Base-by-base conservation (phyloP, 1,140 invertebrate species). In the Pseudomyrmex sp. region DNA sequence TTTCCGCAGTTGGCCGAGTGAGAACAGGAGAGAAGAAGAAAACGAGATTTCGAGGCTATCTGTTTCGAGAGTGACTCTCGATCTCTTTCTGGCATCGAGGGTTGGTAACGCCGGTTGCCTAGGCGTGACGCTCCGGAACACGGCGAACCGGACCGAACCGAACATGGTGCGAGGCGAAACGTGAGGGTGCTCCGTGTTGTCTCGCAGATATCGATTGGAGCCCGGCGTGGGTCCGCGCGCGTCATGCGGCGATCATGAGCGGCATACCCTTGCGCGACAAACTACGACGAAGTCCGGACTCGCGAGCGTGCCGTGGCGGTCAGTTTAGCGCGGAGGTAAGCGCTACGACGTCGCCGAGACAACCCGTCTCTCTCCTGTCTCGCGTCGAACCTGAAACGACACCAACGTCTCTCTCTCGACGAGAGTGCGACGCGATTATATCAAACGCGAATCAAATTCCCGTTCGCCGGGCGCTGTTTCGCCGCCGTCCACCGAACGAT, bases 121-220 rank as follows among this genome's bases (percentile, higher is more conserved):
- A 61, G 61, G 56, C 74, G 63, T 89, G 84, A 88, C 88, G 85
- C 63, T 63, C 35, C 79, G 88, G 89, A 88, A 88, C 80, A 74
- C 61, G 58, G 80, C 62, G 85, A 89, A 89, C 63, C 58, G 88
- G 83, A 91, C 84, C 65, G 82, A 70, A 10, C 76, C 46, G 66
- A 80, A 90, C 84, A 90, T 89, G 84, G 89, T 89, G 86, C 79
- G 73, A 90, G 80, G 72, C 85, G 89, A 88, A 90, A 90, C 83
- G 82, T 82, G 82, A 88, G 68, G 86, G 23, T 80, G 66, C 66
- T 80, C 74, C 82, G 89, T 79, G 87, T 90, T 91, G 87, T 89
- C 90, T 89, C 85, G 89, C 88, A 85, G 86, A 91, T 91, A 91
- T 91, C 88, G 90, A 91, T 91, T 91, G 86, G 68, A 75, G 84